Evolutionary conservation across 2,113 vertebrate genomes (phyloP), one percentile per base, ranked within the genome.

Genomic region (Cathartes aura): DNA sequence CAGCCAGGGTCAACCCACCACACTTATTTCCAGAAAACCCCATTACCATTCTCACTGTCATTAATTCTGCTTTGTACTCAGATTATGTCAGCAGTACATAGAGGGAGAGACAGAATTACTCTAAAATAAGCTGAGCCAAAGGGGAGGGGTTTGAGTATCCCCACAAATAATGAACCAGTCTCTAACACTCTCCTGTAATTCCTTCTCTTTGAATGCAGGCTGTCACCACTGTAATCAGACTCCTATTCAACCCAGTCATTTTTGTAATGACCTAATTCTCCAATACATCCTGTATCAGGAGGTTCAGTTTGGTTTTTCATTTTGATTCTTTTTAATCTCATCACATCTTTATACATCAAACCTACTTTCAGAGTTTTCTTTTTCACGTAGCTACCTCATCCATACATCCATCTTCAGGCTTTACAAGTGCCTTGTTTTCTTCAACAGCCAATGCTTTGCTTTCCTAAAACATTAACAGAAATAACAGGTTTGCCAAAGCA

Each of bases 201-300:
- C 73, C 73, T 76, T 86, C 68, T 71, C 64, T 87, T 74, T 67
- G 38, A 83, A 89, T 67, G 68, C 50, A 82, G 47, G n/a, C 64
- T 94, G 64, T 82, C 83, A 84, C 68, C 87, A 87, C 89, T 62
- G 76, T 93, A 94, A 96, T 96, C 89, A 96, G 83, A 79, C n/a
- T 91, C 55, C 74, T 90, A 95, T 96, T 97, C 93, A 95, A 73
- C 50, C 8, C 64, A 93, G 38, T 30, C 72, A 85, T 87, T 95
- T 92, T 52, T 87, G 55, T 94, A 89, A 93, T 63, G 73, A 94
- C 68, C 89, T 96, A 93, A 67, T 94, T 95, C 81, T 89, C 29
- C 2, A 3, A 66, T 84, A 42, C 60, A 78, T 95, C 68, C 87
- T 93, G 59, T 59, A 84, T 67, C 34, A 79, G 75, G 64, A 91